Base-by-base conservation (phyloP, 1,140 invertebrate genomes). In the Leptinotarsa lineolata region DNA sequence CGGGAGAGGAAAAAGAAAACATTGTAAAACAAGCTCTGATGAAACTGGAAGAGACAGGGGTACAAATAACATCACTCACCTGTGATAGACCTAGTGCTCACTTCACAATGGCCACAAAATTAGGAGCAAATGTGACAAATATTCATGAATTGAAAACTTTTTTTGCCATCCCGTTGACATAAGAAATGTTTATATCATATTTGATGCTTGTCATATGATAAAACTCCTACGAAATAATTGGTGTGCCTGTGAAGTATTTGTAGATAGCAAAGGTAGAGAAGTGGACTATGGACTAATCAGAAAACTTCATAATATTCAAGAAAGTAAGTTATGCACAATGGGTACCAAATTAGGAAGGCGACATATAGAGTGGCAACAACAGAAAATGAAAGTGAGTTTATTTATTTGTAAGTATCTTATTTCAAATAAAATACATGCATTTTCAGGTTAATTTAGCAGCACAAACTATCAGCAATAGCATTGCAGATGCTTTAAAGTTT, bases 221-320 rank as follows among this genome's bases (percentile, higher is more conserved):
- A 72, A 72, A 24, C 59, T 72, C 22, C 16, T 66, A 11, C 0
- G 61, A 39, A 72, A 72, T 67, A 67, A 75, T 44, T 73, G 82
- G n/a, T 81, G 77, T 16, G 79, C 81, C 11, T 74, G 76, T 63
- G 74, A 75, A 74, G 70, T 59, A 48, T 72, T 83, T 48, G 58
- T 73, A 22, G 78, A 81, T 78, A 58, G 48, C 1, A 24, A 79
- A 20, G 77, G 74, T 54, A 54, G 72, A 61, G 63, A 64, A 22
- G 20, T 61, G 3, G 45, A 69, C 12, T 69, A n/a, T 13, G 18
- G 54, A 54, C 44, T 12, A 12, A 69, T 69, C 12, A 20, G 18
- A 59, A 59, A 48, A 58, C 39, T 69, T 12, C 44, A 69, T 69
- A 15, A 69, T 46, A 12, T 69, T 18, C 45, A 69, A 30, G 24